Conservation (phyloP, 1,140 invertebrate genomes). For the Aphelenchoides fujianensis region DNA sequence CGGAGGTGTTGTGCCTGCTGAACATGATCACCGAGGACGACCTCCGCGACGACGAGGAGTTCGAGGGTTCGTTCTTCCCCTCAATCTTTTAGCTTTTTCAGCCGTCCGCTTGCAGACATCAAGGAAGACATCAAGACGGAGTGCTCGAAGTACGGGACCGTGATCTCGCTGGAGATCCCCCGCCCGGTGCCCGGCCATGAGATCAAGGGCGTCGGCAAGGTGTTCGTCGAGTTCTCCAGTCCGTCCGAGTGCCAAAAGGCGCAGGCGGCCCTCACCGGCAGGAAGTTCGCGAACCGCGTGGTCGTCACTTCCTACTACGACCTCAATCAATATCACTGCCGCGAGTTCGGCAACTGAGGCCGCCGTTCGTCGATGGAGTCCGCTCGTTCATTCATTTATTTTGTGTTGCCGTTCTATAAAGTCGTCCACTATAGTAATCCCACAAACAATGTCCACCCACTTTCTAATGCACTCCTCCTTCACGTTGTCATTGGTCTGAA, state of each 20-base stretch:
- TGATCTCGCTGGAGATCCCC: conserved; percentile 90
- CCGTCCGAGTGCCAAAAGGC: conserved; percentile 95
- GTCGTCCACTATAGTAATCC: too few relatives aligned
- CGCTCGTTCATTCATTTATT: too few relatives aligned
- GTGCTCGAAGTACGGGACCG: conserved; percentile 94
- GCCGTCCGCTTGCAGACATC: conserved; percentile 71
- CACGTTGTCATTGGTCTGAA: too few relatives aligned
- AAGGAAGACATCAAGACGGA: conserved; percentile 97
- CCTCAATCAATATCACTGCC: conserved; percentile 93
- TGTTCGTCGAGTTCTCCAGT: conserved; percentile 96
- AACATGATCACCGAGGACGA: conserved; percentile 99
- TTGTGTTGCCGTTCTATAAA: too few relatives aligned
- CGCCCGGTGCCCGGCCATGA: conserved; percentile 93
- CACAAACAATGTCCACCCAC: too few relatives aligned
- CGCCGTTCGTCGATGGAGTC: too few relatives aligned
- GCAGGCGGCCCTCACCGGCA: conserved; percentile 90
- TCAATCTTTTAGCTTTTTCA: too few relatives aligned
- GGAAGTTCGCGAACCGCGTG: conserved; percentile 96
- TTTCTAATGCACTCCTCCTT: too few relatives aligned
- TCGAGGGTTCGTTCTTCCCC: conserved; percentile 70
- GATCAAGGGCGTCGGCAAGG: conserved; percentile 96
- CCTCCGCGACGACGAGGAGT: conserved; percentile 95
- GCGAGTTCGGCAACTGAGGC: too few relatives aligned
- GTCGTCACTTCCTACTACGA: conserved; percentile 99
- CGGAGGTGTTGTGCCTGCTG: conserved; percentile 91